phyloP scores from a whole-genome alignment of 2,888 invertebrate genomes.

The Lithosia quadra region DNA sequence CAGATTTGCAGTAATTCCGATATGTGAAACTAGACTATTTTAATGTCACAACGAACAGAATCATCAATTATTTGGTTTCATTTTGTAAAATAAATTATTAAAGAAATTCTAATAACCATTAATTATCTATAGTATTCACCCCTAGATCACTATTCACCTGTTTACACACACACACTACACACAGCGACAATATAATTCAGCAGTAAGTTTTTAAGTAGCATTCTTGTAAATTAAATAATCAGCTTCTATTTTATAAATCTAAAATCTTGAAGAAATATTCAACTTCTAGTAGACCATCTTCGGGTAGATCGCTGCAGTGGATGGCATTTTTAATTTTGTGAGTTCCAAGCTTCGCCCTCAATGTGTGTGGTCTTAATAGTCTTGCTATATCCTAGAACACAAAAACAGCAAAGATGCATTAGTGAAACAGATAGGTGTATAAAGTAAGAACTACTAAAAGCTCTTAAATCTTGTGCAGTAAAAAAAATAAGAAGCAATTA shows the following conservation, averaged over 20 bases:
- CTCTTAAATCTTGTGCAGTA: not conserved
- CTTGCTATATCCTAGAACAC: conserved; percentile 93
- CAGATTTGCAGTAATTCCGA: no score
- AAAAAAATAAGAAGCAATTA: not conserved
- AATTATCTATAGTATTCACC: no score
- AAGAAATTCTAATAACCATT: no score
- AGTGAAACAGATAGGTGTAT: not conserved
- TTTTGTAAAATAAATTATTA: no score
- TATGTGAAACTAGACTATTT: no score
- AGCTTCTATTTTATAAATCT: conserved; percentile 68
- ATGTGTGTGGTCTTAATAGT: conserved; percentile 93
- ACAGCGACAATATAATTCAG: conserved; percentile 33
- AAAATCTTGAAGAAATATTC: conserved; percentile 93
- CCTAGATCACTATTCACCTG: no score
- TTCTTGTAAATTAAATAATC: conserved; percentile 26
- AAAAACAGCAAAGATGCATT: conserved; percentile 9
- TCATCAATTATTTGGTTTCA: no score
- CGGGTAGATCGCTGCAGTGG: conserved; percentile 97
- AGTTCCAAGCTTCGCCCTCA: conserved; percentile 94
- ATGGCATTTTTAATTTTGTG: conserved; percentile 95
- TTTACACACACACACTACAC: conserved; percentile 14
- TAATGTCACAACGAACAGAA: no score
- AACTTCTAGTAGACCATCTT: conserved; percentile 94
- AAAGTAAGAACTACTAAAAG: not conserved
- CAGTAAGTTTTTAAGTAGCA: conserved; percentile 43